Conservation (phyloP, 2,888 invertebrate species). For the Platerodrilus igneus region DNA sequence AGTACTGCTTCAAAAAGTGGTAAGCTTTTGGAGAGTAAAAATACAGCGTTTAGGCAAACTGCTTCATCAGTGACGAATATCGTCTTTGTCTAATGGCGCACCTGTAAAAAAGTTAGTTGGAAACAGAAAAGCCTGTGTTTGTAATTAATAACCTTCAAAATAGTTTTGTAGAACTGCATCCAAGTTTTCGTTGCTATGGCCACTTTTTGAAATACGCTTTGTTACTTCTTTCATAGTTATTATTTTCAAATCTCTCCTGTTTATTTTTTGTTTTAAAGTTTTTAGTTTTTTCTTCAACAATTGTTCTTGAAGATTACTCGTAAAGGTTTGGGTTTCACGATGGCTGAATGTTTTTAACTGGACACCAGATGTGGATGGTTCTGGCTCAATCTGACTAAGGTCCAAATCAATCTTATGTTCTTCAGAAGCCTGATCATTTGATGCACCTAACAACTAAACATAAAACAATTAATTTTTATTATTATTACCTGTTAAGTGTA, state of each 20-base stretch:
- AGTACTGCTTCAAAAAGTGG: constrained; percentile 8
- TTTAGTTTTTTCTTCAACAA: constrained; percentile 7
- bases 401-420: no score
- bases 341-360: background rate
- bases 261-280: constrained; percentile 13
- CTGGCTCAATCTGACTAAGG: no score
- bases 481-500: background rate
- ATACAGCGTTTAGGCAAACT: constrained; percentile 15
- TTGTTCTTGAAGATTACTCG: background rate
- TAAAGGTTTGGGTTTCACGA: constrained; percentile 3
- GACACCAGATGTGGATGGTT: no score
- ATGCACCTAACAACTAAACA: no score
- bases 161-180: constrained; percentile 9
- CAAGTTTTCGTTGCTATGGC: constrained; percentile 9
- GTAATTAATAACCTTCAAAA: constrained; percentile 10
- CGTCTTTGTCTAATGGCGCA: constrained; percentile 5
- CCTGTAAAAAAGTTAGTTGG: constrained; percentile 9
- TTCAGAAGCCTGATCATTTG: no score
- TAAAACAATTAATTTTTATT: no score
- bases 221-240: constrained; percentile 13
- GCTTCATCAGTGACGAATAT: constrained; percentile 11
- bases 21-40: constrained; percentile 16
- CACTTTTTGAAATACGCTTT: constrained; percentile 9
- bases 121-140: no score
- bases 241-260: constrained; percentile 10